These are phyloP conservation scores for Volucella bombylans DNA, from an alignment of 2,888 invertebrate genomes.

Conservation along the genomic window DNA sequence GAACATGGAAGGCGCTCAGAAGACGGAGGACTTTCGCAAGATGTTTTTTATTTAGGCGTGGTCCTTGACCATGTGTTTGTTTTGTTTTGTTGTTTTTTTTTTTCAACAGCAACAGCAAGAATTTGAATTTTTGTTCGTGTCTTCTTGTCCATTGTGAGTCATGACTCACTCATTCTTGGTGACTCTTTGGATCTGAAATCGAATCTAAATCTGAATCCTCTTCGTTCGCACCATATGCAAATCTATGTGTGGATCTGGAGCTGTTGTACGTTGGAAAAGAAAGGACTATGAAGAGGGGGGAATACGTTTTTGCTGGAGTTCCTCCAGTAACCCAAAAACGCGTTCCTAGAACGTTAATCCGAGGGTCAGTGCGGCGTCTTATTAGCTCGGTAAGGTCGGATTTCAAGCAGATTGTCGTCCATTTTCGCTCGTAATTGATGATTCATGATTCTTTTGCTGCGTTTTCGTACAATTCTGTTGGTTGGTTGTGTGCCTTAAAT, in stretches of 20 bases:
- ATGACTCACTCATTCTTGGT: too few relatives aligned
- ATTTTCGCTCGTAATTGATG: neutral
- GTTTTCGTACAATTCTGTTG: neutral
- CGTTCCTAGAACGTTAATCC: conserved; percentile 12
- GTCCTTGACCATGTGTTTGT: conserved; percentile 72
- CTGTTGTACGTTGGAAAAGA: neutral
- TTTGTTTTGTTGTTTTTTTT: too few relatives aligned
- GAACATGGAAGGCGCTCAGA: conserved; percentile 11
- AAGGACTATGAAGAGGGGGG: neutral
- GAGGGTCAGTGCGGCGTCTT: conserved; percentile 17
- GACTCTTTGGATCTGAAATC: too few relatives aligned
- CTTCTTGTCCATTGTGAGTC: too few relatives aligned
- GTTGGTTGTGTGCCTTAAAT: neutral
- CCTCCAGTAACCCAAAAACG: conserved; percentile 64
- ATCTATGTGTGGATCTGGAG: too few relatives aligned
- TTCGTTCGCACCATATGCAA: too few relatives aligned
- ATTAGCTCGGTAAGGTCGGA: conserved; percentile 23
- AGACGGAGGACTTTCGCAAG: conserved; percentile 65
- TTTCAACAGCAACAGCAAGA: too few relatives aligned
- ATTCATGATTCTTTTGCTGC: conserved; percentile 20
- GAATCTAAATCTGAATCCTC: too few relatives aligned
- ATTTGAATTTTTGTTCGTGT: neutral
- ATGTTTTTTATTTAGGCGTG: conserved; percentile 73
- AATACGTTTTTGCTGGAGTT: conserved; percentile 15
- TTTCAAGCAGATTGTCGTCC: conserved; percentile 44